Conservation (phyloP, 1,140 invertebrate genomes). For the Holotrichia oblita region DNA sequence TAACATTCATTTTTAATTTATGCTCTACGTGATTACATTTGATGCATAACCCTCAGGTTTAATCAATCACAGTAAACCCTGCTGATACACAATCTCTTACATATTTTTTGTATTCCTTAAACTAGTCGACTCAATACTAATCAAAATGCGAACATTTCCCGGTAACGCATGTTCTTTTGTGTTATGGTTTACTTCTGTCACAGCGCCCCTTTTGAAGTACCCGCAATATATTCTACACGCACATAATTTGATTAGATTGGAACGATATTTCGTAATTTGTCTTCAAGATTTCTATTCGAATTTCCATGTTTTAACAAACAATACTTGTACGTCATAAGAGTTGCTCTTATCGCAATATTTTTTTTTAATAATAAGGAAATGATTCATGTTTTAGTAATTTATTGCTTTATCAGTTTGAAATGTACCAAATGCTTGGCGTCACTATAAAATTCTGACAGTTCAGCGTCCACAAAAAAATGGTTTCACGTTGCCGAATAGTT, state of each 20-base stretch:
- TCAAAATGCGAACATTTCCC: constrained; percentile 20
- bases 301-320: background rate
- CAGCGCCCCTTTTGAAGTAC: background rate
- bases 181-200: background rate
- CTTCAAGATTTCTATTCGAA: background rate
- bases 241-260: background rate
- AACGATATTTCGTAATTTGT: constrained; percentile 26
- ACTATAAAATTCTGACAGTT: no score
- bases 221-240: background rate
- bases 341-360: no score
- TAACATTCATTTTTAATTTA: constrained; percentile 15
- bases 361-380: no score
- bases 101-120: background rate
- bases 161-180: background rate
- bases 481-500: no score
- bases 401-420: no score
- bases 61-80: constrained; percentile 12
- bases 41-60: constrained; percentile 14
- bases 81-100: background rate
- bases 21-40: background rate
- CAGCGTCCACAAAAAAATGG: no score
- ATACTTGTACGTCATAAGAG: background rate
- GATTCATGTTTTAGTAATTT: no score
- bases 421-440: no score
- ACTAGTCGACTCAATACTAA: background rate